Evolutionary conservation across 1,140 invertebrate species (phyloP).

Genomic region (Cataglyphis hispanica): DNA sequence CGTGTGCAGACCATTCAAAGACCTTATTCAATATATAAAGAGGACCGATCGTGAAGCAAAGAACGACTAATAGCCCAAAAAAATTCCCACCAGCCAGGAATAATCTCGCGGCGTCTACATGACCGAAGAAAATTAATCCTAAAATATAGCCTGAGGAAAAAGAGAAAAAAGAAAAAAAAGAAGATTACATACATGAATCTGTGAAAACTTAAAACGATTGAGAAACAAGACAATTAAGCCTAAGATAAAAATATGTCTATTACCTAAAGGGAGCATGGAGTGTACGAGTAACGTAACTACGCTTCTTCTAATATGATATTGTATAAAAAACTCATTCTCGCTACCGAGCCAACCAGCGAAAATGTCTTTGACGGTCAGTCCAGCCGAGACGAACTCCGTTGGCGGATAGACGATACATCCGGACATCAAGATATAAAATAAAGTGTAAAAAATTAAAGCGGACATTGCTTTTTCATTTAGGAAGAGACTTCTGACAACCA

Average conservation of each 20-base stretch:
- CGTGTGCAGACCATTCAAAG: constrained; percentile 89
- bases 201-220: neutral
- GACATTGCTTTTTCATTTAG: constrained; percentile 62
- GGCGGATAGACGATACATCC: constrained; percentile 92
- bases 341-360: constrained; percentile 89
- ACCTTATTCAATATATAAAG: constrained; percentile 84
- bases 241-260: constrained; percentile 62
- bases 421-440: constrained; percentile 90
- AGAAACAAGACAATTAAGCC: neutral
- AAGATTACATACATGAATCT: neutral
- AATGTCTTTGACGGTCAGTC: constrained; percentile 90
- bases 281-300: constrained; percentile 90
- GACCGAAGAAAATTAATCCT: constrained; percentile 86
- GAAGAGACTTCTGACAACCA: neutral
- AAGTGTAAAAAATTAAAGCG: constrained; percentile 87
- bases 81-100: constrained; percentile 80
- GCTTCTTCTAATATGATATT: constrained; percentile 91
- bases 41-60: constrained; percentile 82
- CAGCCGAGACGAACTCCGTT: constrained; percentile 91
- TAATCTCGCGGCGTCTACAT: constrained; percentile 83
- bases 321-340: constrained; percentile 90
- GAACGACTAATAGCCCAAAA: constrained; percentile 82
- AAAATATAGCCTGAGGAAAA: constrained; percentile 87
- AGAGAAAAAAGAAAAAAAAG: constrained; percentile 11
- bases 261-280: constrained; percentile 89